phyloP scores from a whole-genome alignment of 2,113 vertebrate species.

The Hystrix brachyura region DNA sequence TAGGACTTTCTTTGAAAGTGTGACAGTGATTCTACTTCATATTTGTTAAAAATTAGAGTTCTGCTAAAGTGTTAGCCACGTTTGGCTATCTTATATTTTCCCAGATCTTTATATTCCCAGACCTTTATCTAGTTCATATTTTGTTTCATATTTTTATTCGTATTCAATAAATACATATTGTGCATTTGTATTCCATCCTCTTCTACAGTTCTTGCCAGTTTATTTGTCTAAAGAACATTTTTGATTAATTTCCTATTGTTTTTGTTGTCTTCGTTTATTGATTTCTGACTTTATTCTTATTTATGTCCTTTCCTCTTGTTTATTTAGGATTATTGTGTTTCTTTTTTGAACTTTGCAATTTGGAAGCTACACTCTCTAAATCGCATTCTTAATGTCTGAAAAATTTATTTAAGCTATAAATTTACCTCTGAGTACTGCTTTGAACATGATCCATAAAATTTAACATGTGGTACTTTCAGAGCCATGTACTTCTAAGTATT shows the following conservation, averaged over 20 bases:
- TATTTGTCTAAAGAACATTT: conserved; percentile 41
- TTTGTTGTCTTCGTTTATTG: neutral
- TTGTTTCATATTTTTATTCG: neutral
- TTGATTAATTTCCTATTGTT: neutral
- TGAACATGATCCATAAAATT: neutral
- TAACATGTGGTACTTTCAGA: neutral
- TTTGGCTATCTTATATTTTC: neutral
- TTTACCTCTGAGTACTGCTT: neutral
- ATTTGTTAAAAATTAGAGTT: neutral
- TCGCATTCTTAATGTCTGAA: neutral
- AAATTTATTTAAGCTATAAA: neutral
- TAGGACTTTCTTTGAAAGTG: neutral
- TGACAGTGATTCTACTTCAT: neutral
- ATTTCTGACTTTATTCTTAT: neutral
- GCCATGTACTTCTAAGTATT: neutral
- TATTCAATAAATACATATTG: neutral
- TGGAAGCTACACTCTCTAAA: neutral
- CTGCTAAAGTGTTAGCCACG: neutral
- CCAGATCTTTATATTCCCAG: neutral
- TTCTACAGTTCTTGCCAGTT: neutral
- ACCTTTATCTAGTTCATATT: neutral
- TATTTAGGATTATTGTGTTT: neutral
- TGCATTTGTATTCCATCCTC: neutral
- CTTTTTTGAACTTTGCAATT: neutral
- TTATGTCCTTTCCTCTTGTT: neutral